phyloP scores from a whole-genome alignment of 2,797 vertebrate genomes.

The Micromesistius poutassou region DNA sequence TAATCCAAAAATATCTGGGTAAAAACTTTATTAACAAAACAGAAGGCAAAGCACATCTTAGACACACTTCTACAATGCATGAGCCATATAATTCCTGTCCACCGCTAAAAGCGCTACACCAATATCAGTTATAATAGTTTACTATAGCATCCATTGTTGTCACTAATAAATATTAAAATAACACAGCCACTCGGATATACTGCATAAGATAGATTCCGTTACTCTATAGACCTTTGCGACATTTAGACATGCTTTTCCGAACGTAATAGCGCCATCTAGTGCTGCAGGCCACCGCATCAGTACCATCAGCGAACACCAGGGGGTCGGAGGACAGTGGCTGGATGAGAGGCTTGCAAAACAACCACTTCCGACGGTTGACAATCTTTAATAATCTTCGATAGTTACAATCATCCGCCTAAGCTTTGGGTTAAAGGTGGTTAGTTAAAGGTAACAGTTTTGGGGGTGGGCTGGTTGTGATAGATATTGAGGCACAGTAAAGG shows the following conservation, averaged over 20 bases:
- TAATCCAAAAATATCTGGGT: conserved; percentile 33
- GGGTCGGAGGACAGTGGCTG: conserved; percentile 2
- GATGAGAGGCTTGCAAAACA: conserved; percentile 6
- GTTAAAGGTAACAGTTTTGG: background rate
- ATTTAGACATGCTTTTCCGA: conserved; percentile 65
- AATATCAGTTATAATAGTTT: conserved; percentile 6
- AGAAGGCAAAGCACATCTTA: conserved; percentile 69
- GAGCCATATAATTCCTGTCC: conserved; percentile 30
- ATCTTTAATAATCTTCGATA: conserved; percentile 25
- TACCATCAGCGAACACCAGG: conserved; percentile 48
- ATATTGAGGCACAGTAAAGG: conserved; percentile 49
- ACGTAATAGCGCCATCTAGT: conserved; percentile 57
- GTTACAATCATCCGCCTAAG: conserved; percentile 21
- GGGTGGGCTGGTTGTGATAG: conserved; percentile 25
- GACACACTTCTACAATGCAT: conserved; percentile 60
- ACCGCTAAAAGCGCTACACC: conserved; percentile 48
- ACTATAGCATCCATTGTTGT: conserved; percentile 49
- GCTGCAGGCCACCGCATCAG: conserved; percentile 44
- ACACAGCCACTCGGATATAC: conserved; percentile 69
- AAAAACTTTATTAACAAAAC: conserved; percentile 80
- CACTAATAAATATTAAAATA: conserved; percentile 68
- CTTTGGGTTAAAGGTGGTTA: conserved; percentile 12
- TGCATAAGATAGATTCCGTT: conserved; percentile 54
- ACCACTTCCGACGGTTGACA: conserved; percentile 30
- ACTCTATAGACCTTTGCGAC: conserved; percentile 58